A percentile compares a stretch with the other conserved stretches of the same genome.
These are phyloP conservation scores for Sardinella longiceps DNA, from an alignment of 2,797 vertebrate species.

Conservation along the genomic window DNA sequence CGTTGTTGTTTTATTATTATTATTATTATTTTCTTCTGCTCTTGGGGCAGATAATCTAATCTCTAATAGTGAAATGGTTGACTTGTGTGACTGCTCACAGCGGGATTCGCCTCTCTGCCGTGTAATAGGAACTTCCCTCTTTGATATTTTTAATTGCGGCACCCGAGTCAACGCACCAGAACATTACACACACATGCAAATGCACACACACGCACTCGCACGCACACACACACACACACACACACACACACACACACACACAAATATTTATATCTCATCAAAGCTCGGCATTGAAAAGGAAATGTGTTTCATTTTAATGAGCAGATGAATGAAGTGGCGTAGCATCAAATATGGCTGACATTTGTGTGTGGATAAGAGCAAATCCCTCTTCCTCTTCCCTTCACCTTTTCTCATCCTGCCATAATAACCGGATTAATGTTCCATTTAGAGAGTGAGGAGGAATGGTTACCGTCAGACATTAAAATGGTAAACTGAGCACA, in stretches of 20 bases:
- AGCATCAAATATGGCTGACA: constrained; percentile 31
- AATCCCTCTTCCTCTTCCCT: constrained; percentile 30
- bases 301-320: constrained; percentile 38
- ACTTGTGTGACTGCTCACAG: constrained; percentile 38
- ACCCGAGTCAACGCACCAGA: constrained; percentile 33
- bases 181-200: constrained; percentile 35
- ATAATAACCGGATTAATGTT: constrained; percentile 21
- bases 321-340: constrained; percentile 36
- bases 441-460: constrained; percentile 5
- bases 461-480: constrained; percentile 8
- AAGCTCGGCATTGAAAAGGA: constrained; percentile 18
- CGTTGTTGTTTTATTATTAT: neutral
- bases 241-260: constrained; percentile 16
- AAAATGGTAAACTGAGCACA: constrained; percentile 21
- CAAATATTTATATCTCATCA: constrained; percentile 33
- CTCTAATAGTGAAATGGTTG: constrained; percentile 45
- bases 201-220: neutral
- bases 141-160: constrained; percentile 53
- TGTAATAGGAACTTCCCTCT: constrained; percentile 38
- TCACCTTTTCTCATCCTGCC: constrained; percentile 17
- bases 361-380: constrained; percentile 34
- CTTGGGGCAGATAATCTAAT: constrained; percentile 49
- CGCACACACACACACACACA: neutral
- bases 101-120: constrained; percentile 33
- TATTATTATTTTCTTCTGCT: constrained; percentile 35